phyloP scores from a whole-genome alignment of 2,888 invertebrate genomes.

The Urechis unicinctus region DNA sequence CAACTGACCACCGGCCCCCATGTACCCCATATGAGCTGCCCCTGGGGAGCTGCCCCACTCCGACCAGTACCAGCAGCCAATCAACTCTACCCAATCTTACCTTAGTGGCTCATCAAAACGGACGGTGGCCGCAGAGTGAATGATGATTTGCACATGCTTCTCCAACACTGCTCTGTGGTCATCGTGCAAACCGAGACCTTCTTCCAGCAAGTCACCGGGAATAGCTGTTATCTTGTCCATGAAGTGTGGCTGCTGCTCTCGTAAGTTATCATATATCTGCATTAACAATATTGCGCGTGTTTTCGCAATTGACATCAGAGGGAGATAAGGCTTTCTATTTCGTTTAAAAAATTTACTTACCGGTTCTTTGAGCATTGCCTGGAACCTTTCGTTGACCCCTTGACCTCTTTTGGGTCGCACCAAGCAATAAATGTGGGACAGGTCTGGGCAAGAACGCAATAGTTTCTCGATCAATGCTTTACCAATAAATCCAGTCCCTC shows the following conservation, averaged over 20 bases:
- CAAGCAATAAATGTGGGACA: constrained; percentile 69
- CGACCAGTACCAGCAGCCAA: too few relatives aligned
- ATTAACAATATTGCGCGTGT: too few relatives aligned
- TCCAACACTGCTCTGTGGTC: constrained; percentile 58
- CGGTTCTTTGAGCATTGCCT: constrained; percentile 66
- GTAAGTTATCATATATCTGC: constrained; percentile 48
- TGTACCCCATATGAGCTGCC: too few relatives aligned
- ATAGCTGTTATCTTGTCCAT: constrained; percentile 64
- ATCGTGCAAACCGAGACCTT: constrained; percentile 50
- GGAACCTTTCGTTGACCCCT: constrained; percentile 60
- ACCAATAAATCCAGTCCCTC: constrained; percentile 67
- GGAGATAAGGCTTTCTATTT: neutral
- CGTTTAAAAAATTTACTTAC: constrained; percentile 55
- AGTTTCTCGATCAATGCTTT: constrained; percentile 81
- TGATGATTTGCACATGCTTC: constrained; percentile 73
- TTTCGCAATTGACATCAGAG: too few relatives aligned
- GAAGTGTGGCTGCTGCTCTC: constrained; percentile 32
- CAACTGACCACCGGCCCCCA: too few relatives aligned
- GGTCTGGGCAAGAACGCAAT: constrained; percentile 64
- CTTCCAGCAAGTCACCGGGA: constrained; percentile 55
- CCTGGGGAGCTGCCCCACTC: too few relatives aligned
- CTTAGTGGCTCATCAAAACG: constrained; percentile 75
- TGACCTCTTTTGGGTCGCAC: constrained; percentile 67
- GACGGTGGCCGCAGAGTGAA: constrained; percentile 89
- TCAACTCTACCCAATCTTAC: too few relatives aligned